Percentiles rank a stretch among this genome's conserved stretches.
These are phyloP conservation scores for Apaloderma vittatum DNA, from an alignment of 2,113 vertebrate species.

Conservation along the genomic window DNA sequence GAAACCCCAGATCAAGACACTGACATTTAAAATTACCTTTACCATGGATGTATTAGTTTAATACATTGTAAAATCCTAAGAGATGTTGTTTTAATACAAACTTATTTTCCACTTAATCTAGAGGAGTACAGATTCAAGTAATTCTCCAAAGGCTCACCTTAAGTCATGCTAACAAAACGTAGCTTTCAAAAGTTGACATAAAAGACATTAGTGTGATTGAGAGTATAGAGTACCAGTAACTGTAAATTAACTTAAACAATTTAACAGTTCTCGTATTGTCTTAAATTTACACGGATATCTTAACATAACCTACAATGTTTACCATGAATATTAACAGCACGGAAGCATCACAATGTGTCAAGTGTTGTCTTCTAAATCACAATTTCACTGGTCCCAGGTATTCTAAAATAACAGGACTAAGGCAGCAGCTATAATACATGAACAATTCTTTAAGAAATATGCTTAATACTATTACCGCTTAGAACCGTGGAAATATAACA, in stretches of 20 bases:
- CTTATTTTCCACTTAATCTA: constrained; percentile 25
- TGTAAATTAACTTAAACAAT: background rate
- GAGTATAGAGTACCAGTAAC: constrained; percentile 20
- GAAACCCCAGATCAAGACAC: background rate
- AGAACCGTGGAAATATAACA: constrained; percentile 67
- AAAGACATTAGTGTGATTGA: constrained; percentile 8
- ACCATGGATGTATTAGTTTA: background rate
- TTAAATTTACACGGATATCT: constrained; percentile 26
- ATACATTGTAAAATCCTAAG: background rate
- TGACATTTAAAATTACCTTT: constrained; percentile 1
- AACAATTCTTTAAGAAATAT: constrained; percentile 56
- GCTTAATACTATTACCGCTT: constrained; percentile 51
- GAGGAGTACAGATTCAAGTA: constrained; percentile 56
- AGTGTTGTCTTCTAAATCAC: constrained; percentile 63
- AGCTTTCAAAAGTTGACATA: constrained; percentile 20
- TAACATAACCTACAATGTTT: constrained; percentile 17
- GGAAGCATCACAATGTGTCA: constrained; percentile 47
- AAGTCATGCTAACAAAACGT: constrained; percentile 1
- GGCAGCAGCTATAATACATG: constrained; percentile 65
- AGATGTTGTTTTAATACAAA: background rate
- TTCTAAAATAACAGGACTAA: constrained; percentile 74
- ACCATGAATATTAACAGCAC: constrained; percentile 40
- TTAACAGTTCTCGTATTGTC: constrained; percentile 33
- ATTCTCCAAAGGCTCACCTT: constrained; percentile 21
- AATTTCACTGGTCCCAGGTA: constrained; percentile 73